Percentiles rank a stretch among this genome's conserved stretches.
Evolutionary conservation across 2,888 invertebrate species (phyloP).

Genomic region (Magallana nippona): DNA sequence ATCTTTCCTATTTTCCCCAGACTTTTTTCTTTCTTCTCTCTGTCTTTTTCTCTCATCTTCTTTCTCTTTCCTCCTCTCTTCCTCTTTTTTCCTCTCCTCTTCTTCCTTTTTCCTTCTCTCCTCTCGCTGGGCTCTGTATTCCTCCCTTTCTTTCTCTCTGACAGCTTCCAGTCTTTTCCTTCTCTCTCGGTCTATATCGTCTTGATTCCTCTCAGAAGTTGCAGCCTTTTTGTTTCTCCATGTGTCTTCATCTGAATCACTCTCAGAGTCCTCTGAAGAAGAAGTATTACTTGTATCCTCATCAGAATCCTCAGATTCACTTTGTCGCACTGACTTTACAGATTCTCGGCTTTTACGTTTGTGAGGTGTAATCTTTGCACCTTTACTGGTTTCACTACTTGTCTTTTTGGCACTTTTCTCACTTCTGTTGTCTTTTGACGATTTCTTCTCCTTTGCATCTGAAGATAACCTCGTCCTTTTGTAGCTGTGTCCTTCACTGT

Average conservation of each 20-base stretch:
- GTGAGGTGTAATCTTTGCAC: slow-evolving; percentile 6
- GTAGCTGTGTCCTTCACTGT: slow-evolving; percentile 15
- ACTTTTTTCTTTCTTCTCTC: slow-evolving; percentile 23
- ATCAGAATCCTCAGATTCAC: slow-evolving; percentile 31
- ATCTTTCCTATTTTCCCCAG: slow-evolving; percentile 11
- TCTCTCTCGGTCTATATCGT: slow-evolving; percentile 63
- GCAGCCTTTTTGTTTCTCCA: slow-evolving; percentile 61
- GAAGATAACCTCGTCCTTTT: slow-evolving; percentile 32
- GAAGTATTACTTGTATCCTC: slow-evolving; percentile 37
- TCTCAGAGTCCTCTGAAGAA: slow-evolving; percentile 64
- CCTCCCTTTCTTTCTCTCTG: slow-evolving; percentile 45
- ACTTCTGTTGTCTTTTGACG: background rate
- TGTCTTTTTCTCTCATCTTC: slow-evolving; percentile 7
- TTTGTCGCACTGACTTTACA: slow-evolving; percentile 26
- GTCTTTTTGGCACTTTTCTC: slow-evolving; percentile 32
- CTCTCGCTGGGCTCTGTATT: slow-evolving; percentile 46
- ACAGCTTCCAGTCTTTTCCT: slow-evolving; percentile 53
- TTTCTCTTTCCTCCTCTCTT: slow-evolving; percentile 4
- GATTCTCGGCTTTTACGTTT: slow-evolving; percentile 36
- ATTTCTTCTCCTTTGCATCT: slow-evolving; percentile 38
- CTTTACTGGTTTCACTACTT: slow-evolving; percentile 3
- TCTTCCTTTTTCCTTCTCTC: slow-evolving; percentile 37
- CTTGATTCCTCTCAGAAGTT: slow-evolving; percentile 55
- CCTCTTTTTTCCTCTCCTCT: slow-evolving; percentile 19
- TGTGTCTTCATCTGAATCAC: slow-evolving; percentile 63